phyloP scores from a whole-genome alignment of 2,888 invertebrate genomes.

The Beris chalybata region DNA sequence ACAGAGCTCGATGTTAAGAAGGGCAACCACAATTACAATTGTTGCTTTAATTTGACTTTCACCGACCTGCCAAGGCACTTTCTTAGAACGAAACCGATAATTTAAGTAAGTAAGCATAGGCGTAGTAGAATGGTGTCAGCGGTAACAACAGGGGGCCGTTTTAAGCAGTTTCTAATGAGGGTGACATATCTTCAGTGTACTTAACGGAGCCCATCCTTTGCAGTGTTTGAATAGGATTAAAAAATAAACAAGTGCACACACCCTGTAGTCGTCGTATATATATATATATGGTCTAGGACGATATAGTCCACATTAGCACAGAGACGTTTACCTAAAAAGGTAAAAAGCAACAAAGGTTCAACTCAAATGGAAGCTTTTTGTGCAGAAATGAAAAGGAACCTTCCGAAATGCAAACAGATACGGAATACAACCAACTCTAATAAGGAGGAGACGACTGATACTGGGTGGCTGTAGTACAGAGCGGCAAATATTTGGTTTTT shows the following conservation, averaged over 20 bases:
- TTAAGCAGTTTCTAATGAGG: constrained; percentile 32
- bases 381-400: constrained; percentile 2
- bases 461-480: constrained; percentile 7
- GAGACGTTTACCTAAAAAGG: too few relatives aligned
- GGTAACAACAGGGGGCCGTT: constrained; percentile 25
- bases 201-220: constrained; percentile 16
- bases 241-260: constrained; percentile 21
- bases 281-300: too few relatives aligned
- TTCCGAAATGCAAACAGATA: constrained; percentile 28
- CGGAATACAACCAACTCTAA: constrained; percentile 12
- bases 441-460: too few relatives aligned
- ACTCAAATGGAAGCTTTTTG: constrained; percentile 24
- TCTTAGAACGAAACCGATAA: constrained; percentile 28
- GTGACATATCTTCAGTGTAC: constrained; percentile 21
- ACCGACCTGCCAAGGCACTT: background rate
- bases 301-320: too few relatives aligned
- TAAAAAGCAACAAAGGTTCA: constrained; percentile 18
- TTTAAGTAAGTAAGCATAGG: constrained; percentile 9
- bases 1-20: too few relatives aligned
- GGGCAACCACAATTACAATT: constrained; percentile 21
- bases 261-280: too few relatives aligned
- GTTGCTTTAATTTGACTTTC: constrained; percentile 17
- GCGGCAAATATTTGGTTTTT: constrained; percentile 35
- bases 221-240: constrained; percentile 34
- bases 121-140: background rate